Percentiles rank a stretch among this genome's conserved stretches.
Evolutionary conservation across 2,113 vertebrate genomes (phyloP).

Genomic region (Scomber scombrus): DNA sequence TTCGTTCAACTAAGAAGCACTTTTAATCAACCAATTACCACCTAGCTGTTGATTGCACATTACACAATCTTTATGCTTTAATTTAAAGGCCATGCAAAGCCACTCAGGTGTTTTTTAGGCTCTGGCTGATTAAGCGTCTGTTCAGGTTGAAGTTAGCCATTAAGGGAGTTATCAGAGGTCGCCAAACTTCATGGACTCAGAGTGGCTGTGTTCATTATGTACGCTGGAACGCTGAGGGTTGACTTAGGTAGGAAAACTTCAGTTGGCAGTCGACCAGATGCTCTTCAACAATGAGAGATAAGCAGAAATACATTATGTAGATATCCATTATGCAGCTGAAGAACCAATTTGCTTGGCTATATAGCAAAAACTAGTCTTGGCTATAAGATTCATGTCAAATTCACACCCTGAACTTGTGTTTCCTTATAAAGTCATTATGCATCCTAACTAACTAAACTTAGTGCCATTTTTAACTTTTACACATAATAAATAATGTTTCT

Average conservation of each 20-base stretch:
- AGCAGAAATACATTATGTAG: too few species aligned
- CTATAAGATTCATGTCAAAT: too few species aligned
- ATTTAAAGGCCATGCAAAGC: background rate
- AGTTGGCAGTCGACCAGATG: background rate
- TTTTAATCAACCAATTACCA: conserved; percentile 31
- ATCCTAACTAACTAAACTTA: too few species aligned
- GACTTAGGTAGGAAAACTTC: background rate
- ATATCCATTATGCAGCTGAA: too few species aligned
- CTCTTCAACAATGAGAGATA: background rate
- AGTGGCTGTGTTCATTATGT: background rate
- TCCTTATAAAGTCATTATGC: too few species aligned
- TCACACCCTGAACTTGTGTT: too few species aligned
- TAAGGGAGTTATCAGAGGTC: background rate
- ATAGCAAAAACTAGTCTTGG: too few species aligned
- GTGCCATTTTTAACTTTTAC: too few species aligned
- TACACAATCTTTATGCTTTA: background rate
- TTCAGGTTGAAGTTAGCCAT: background rate
- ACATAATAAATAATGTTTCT: too few species aligned
- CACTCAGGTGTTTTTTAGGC: background rate
- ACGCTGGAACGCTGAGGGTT: background rate
- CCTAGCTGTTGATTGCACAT: conserved; percentile 11
- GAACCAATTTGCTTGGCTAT: too few species aligned
- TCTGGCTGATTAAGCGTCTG: conserved; percentile 3
- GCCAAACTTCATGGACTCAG: background rate
- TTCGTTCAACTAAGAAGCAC: conserved; percentile 7